phyloP scores from a whole-genome alignment of 2,888 invertebrate species.

The Pterobdella sp. region DNA sequence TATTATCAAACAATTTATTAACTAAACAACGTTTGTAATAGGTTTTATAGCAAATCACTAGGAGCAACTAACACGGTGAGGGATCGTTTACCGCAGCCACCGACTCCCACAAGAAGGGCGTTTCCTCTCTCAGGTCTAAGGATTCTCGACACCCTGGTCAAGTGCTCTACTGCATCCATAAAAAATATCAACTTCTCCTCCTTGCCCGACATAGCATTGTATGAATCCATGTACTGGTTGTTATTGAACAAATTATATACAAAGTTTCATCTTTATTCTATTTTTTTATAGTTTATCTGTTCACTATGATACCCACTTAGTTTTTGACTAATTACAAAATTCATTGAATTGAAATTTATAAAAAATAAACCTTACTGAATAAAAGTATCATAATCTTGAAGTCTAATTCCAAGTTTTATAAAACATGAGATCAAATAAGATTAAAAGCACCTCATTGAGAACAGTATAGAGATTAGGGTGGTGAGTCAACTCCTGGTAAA shows the following conservation, averaged over 20 bases:
- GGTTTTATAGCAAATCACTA: background rate
- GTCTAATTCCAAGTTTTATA: background rate
- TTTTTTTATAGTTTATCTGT: no score
- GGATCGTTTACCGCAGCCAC: constrained; percentile 53
- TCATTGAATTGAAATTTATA: no score
- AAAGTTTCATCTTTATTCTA: background rate
- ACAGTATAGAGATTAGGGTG: constrained; percentile 63
- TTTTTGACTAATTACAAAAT: no score
- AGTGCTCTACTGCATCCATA: constrained; percentile 55
- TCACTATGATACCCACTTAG: no score
- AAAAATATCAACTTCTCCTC: constrained; percentile 79
- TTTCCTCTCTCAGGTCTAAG: constrained; percentile 52
- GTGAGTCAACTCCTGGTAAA: constrained; percentile 76
- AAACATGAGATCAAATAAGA: background rate
- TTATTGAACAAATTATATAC: background rate
- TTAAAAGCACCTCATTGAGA: constrained; percentile 58
- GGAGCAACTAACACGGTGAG: constrained; percentile 46
- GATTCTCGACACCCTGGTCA: constrained; percentile 51
- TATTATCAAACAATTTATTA: no score
- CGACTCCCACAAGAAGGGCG: constrained; percentile 52
- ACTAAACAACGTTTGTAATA: background rate
- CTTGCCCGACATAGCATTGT: constrained; percentile 66
- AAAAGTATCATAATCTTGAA: background rate
- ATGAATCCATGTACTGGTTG: constrained; percentile 78
- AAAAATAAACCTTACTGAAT: background rate